phyloP scores from a whole-genome alignment of 2,888 invertebrate species.

The Oscheius sp. region DNA sequence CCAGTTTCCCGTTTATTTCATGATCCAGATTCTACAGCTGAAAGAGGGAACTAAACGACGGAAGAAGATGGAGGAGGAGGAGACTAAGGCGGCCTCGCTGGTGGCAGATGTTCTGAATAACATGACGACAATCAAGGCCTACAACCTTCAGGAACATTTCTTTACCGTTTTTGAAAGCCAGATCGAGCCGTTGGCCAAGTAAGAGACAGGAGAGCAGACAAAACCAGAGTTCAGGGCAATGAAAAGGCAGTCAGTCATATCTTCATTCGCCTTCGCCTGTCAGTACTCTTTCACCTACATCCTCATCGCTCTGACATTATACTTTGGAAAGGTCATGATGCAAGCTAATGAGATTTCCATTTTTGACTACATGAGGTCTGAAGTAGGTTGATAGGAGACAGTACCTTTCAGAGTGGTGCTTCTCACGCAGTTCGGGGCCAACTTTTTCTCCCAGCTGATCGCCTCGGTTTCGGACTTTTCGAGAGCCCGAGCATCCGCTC shows the following conservation, averaged over 20 bases:
- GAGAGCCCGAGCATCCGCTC: slow-evolving; percentile 63
- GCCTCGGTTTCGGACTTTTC: slow-evolving; percentile 57
- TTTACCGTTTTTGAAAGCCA: slow-evolving; percentile 65
- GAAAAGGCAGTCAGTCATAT: slow-evolving; percentile 66
- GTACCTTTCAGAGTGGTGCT: slow-evolving; percentile 65
- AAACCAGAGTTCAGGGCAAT: slow-evolving; percentile 60
- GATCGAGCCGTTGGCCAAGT: slow-evolving; percentile 66
- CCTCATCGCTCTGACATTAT: slow-evolving; percentile 66
- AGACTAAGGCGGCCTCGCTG: slow-evolving; percentile 69
- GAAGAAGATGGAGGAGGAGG: slow-evolving; percentile 70
- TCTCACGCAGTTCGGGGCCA: slow-evolving; percentile 72
- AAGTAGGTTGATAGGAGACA: background rate
- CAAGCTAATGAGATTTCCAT: slow-evolving; percentile 66
- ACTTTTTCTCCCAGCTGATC: slow-evolving; percentile 70
- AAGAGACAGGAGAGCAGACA: slow-evolving; percentile 6
- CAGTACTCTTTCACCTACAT: slow-evolving; percentile 71
- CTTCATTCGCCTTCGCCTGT: slow-evolving; percentile 70
- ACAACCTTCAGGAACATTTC: slow-evolving; percentile 69
- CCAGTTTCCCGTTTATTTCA: slow-evolving; percentile 71
- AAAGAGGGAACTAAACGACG: slow-evolving; percentile 59
- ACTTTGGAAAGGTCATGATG: slow-evolving; percentile 69
- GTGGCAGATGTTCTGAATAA: slow-evolving; percentile 67
- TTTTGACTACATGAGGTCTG: slow-evolving; percentile 68
- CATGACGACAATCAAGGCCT: slow-evolving; percentile 72
- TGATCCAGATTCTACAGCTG: slow-evolving; percentile 64